Evolutionary conservation across 1,140 invertebrate genomes (phyloP), one percentile per base, ranked within the genome.

Genomic region (Bursaphelenchus mucronatus): DNA sequence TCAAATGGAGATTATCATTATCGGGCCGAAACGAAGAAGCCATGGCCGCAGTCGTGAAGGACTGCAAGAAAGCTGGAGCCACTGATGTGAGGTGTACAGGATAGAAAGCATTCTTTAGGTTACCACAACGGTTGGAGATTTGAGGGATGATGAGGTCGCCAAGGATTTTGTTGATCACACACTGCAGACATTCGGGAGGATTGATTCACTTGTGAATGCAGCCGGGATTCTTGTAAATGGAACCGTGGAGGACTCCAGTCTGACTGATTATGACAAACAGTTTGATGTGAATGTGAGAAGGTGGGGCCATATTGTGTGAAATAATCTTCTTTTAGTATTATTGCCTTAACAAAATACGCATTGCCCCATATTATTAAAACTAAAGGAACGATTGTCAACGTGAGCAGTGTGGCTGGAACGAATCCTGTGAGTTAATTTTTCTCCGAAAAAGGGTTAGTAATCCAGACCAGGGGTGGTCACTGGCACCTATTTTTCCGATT

Each of bases 351-450:
- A 0, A 88, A 88, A 86, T 76, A 93, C 52, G 89, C 90, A 30
- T 88, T 90, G 0, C 92, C 92, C 0, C 86, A 94, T 82, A 82
- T 96, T 8, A 83, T 90, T 8, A 86, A 88, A 81, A 87, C 87
- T 0, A 90, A 90, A 82, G 91, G 90, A 41, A 90, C 87, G 68
- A 89, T 93, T 74, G 89, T 95, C 0, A 95, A 94, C 81, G 88
- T 94, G 0, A 93, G 91, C 63, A 11, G 62, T 43, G 89, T 94
- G 0, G 88, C 87, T 77, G 91, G 91, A 21, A 83, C 90, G 6
- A 82, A 91, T 76, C 86, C 90, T 1, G 85, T 86, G 53, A 62
- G 49, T 68, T 10, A 8, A 49, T 44, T 69, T 59, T 68, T 17
- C 15, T 2, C 13, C 0, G 15, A 62, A 46, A 57, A 21, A 13